Conservation (phyloP, 1,140 invertebrate species). For the Diorhabda elongata region DNA sequence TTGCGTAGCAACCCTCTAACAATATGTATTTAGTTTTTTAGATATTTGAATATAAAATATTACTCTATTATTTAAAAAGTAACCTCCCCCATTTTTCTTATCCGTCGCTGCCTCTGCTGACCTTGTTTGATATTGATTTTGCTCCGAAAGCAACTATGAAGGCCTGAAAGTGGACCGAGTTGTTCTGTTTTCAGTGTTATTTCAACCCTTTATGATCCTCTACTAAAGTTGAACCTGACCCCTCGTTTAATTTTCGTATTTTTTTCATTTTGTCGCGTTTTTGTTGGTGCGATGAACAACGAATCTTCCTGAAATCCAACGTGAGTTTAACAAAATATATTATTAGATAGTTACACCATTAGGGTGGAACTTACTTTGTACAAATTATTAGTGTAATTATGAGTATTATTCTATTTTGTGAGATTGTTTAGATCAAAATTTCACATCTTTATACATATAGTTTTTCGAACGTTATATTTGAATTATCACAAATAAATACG, state of each 20-base stretch:
- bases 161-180: conserved; percentile 18
- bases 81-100: too few relatives aligned
- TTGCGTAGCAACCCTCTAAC: too few relatives aligned
- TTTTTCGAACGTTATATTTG: too few relatives aligned
- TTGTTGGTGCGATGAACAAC: conserved; percentile 10
- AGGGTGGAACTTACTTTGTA: background rate
- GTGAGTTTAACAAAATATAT: conserved; percentile 4
- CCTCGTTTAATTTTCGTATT: conserved; percentile 12
- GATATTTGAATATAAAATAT: too few relatives aligned
- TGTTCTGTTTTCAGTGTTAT: conserved; percentile 22
- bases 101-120: conserved; percentile 7
- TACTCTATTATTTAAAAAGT: too few relatives aligned
- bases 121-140: conserved; percentile 23
- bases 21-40: too few relatives aligned
- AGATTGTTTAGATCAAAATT: too few relatives aligned
- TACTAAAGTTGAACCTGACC: conserved; percentile 11
- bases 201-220: conserved; percentile 16
- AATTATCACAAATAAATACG: too few relatives aligned
- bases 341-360: background rate
- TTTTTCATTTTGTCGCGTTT: conserved; percentile 11
- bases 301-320: conserved; percentile 7
- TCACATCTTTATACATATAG: too few relatives aligned
- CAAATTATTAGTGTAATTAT: too few relatives aligned
- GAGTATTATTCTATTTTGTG: too few relatives aligned
- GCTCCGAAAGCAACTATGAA: conserved; percentile 19